phyloP scores from a whole-genome alignment of 1,140 invertebrate genomes.

The Pogonognathellus flavescens region DNA sequence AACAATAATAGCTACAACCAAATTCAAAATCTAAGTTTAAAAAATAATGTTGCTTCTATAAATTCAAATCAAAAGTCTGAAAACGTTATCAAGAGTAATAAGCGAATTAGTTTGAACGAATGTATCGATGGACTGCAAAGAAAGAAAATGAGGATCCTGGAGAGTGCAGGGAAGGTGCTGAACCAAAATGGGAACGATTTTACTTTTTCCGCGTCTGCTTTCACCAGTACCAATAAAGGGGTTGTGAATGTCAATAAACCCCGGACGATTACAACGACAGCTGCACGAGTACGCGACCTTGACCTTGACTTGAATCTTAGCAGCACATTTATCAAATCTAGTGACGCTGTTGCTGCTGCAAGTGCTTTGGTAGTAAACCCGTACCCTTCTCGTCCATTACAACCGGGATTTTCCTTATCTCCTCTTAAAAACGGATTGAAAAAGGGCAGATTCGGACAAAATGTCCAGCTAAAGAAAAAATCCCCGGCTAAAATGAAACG shows the following conservation, averaged over 20 bases:
- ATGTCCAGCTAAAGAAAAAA: conserved; percentile 6
- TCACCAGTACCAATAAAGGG: background rate
- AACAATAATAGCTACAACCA: conserved; percentile 29
- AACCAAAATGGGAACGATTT: conserved; percentile 25
- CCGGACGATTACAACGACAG: conserved; percentile 34
- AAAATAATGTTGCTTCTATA: background rate
- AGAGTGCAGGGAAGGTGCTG: conserved; percentile 12
- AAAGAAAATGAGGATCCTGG: conserved; percentile 62
- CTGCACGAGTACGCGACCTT: conserved; percentile 55
- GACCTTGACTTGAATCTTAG: conserved; percentile 48
- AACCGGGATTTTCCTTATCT: conserved; percentile 44
- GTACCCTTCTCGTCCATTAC: conserved; percentile 5
- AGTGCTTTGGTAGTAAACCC: conserved; percentile 62
- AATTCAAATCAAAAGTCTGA: conserved; percentile 47
- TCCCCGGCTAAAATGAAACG: conserved; percentile 34
- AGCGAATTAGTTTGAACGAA: conserved; percentile 61
- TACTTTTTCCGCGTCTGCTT: background rate
- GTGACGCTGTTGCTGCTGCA: conserved; percentile 62
- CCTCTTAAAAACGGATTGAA: conserved; percentile 53
- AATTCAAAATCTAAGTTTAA: conserved; percentile 37
- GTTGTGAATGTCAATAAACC: conserved; percentile 34
- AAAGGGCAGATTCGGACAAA: conserved; percentile 8
- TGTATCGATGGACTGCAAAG: conserved; percentile 65
- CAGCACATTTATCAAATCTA: conserved; percentile 61
- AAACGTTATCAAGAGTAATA: conserved; percentile 51